Conservation (phyloP, 2,888 invertebrate species). For the Leptopilina drosophilae region DNA sequence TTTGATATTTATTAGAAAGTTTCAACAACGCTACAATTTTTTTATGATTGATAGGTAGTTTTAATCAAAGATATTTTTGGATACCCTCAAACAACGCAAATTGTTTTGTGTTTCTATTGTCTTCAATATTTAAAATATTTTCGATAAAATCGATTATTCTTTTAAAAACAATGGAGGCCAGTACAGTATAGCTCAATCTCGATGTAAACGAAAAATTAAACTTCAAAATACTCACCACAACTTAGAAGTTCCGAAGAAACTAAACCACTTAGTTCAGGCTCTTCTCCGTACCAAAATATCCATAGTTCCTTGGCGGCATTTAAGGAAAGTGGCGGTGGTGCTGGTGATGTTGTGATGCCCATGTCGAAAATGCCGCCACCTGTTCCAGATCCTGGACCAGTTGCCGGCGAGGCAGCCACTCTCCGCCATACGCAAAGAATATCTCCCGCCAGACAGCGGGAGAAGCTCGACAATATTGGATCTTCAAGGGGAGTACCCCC, state of each 20-base stretch:
- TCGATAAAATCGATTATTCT: too few species aligned
- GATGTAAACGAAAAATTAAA: too few species aligned
- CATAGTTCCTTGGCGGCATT: constrained; percentile 97
- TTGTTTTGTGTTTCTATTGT: too few species aligned
- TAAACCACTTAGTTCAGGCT: constrained; percentile 91
- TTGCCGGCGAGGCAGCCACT: constrained; percentile 81
- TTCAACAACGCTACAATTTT: too few species aligned
- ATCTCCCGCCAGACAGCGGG: constrained; percentile 94
- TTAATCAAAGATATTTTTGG: too few species aligned
- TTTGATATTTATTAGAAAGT: too few species aligned
- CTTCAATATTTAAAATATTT: too few species aligned
- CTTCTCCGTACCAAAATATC: constrained; percentile 99
- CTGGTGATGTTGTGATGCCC: constrained; percentile 79
- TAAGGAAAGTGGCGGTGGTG: constrained; percentile 88
- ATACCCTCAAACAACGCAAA: too few species aligned
- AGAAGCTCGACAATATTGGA: constrained; percentile 93
- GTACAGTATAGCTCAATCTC: too few species aligned
- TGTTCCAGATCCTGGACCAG: constrained; percentile 76
- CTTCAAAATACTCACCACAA: constrained; percentile 84
- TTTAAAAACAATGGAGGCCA: too few species aligned
- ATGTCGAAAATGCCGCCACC: constrained; percentile 77
- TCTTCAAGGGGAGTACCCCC: constrained; percentile 87
- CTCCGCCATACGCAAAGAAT: constrained; percentile 99
- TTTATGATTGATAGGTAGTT: too few species aligned
- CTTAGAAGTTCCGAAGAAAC: constrained; percentile 91